These are phyloP conservation scores for Lathamus discolor DNA, from an alignment of 2,113 vertebrate species.

Conservation along the genomic window DNA sequence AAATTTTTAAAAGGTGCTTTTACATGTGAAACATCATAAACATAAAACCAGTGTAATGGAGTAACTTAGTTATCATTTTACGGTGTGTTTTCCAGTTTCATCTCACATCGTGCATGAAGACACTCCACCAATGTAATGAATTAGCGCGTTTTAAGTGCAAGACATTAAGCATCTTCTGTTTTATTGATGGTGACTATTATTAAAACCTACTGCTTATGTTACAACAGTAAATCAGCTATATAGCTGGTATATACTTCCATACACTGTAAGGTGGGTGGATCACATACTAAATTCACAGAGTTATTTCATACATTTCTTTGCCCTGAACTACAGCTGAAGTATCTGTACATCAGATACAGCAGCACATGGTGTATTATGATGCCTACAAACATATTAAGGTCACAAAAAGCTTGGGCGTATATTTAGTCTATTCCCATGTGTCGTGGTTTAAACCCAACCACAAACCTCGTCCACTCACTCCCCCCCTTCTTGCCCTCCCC, in stretches of 20 bases:
- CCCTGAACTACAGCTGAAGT: neutral
- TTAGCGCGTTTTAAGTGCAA: neutral
- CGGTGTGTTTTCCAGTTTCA: neutral
- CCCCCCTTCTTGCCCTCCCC: too few species aligned
- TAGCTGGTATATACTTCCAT: neutral
- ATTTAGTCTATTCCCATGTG: slow-evolving; percentile 29
- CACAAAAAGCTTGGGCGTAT: slow-evolving; percentile 38
- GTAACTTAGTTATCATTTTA: neutral
- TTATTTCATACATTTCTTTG: neutral
- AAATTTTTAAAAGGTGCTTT: neutral
- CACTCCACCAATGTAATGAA: neutral
- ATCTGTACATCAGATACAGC: neutral
- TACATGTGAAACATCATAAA: neutral
- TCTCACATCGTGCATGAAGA: neutral
- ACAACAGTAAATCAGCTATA: neutral
- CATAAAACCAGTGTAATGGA: neutral
- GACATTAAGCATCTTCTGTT: neutral
- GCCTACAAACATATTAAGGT: slow-evolving; percentile 46
- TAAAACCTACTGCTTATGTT: neutral
- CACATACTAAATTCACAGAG: neutral
- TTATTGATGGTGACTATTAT: neutral
- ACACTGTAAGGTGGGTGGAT: neutral
- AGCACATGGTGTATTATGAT: neutral
- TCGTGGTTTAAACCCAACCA: too few species aligned
- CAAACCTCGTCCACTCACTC: too few species aligned